Evolutionary conservation across 23 tunicate species (phyloP).

Genomic region (Styela clava): DNA sequence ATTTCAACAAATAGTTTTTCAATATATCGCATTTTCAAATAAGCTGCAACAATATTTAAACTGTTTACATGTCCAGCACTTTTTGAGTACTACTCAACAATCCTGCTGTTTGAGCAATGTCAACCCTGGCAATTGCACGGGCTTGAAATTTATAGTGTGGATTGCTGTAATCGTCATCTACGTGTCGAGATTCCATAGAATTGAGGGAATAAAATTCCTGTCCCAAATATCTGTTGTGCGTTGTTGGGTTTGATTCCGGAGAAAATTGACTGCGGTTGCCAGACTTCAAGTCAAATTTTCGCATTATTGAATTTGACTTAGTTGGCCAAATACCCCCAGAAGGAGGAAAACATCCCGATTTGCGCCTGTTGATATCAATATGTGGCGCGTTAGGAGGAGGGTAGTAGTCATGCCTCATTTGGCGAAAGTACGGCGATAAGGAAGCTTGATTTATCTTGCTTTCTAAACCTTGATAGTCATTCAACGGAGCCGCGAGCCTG

Average conservation of each 20-base stretch:
- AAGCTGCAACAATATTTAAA: no score
- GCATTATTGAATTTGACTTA: neutral
- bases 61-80: slow-evolving; percentile 49
- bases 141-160: slow-evolving; percentile 33
- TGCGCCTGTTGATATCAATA: neutral
- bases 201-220: neutral
- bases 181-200: neutral
- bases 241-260: neutral
- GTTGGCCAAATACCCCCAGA: neutral
- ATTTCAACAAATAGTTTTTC: no score
- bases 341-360: neutral
- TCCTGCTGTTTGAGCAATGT: slow-evolving; percentile 50
- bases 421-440: neutral
- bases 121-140: slow-evolving; percentile 22
- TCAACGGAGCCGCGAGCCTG: neutral
- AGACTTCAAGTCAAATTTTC: neutral
- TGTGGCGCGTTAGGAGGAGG: neutral
- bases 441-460: neutral
- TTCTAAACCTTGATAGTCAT: neutral
- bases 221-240: neutral
- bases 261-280: neutral
- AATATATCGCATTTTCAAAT: no score
- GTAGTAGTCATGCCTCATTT: neutral
- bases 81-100: slow-evolving; percentile 46
- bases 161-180: neutral